Evolutionary conservation across 2,113 vertebrate genomes (phyloP).

Genomic region (Glaucidium brasilianum): DNA sequence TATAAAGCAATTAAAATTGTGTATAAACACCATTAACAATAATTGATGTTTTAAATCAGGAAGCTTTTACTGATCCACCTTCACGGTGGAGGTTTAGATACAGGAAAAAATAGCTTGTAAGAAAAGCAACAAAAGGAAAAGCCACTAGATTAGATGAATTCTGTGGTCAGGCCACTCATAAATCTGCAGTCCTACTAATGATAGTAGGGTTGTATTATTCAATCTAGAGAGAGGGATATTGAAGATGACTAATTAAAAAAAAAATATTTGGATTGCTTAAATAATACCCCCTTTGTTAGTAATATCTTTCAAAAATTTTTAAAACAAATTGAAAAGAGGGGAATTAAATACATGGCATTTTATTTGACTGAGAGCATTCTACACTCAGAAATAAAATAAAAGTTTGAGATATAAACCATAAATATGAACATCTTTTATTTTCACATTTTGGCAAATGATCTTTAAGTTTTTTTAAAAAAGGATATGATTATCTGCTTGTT

Average conservation of each 20-base stretch:
- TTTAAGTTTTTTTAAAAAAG: background rate
- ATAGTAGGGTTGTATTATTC: background rate
- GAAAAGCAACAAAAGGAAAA: background rate
- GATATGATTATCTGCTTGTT: background rate
- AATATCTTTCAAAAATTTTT: background rate
- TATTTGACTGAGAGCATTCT: background rate
- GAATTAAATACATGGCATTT: background rate
- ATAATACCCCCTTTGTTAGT: background rate
- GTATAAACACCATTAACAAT: background rate
- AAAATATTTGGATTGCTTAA: background rate
- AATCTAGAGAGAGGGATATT: background rate
- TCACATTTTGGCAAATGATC: background rate
- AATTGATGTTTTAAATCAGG: background rate
- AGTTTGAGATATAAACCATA: background rate
- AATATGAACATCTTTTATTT: background rate
- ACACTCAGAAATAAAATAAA: background rate
- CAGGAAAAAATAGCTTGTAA: background rate
- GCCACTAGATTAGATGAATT: background rate
- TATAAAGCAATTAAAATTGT: background rate
- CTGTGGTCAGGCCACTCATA: background rate
- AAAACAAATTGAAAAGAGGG: background rate
- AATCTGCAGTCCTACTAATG: background rate
- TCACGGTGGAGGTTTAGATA: background rate
- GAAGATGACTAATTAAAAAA: background rate
- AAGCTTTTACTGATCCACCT: background rate